Base-by-base conservation (phyloP, 2,113 vertebrate genomes). In the Agelaius tricolor region DNA sequence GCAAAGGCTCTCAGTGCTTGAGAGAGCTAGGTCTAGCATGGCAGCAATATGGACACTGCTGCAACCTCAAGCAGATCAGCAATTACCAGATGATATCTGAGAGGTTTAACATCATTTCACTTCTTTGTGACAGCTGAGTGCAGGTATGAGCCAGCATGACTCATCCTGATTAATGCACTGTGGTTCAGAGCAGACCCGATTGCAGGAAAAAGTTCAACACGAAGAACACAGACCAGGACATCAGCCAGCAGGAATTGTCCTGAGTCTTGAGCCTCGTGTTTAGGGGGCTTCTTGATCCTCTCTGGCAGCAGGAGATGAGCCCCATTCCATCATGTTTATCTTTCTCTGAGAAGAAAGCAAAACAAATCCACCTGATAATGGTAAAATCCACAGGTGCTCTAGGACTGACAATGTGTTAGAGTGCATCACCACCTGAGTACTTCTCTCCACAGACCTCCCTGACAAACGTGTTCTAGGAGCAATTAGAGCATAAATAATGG, bases 171-270 rank as follows among this genome's bases (percentile, higher is more conserved):
- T 52, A 44, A 44, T 27, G 27, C 35, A 9, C 19, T 18, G 15
- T n/a, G 61, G 10, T 13, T 67, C 14, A 6, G 33, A 71, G 46
- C 26, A 59, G 78, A 43, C 57, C 39, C 6, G 63, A 3, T 6
- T 71, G 31, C 0, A 0, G 35, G 43, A 26, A 46, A 6, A 74
- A 12, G 28, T 43, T 84, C 43, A 46, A 15, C 24, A 10, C 5
- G 62, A 77, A 44, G 31, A 57, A 12, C 18, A 16, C 26, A 74
- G 65, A 51, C 7, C 23, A 49, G 65, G 43, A 41, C n/a, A 67
- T 4, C 24, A 47, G 18, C 16, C 33, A 44, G 27, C 33, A 89
- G 81, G 16, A 87, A 57, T 15, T 47, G 22, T 66, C 24, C 27
- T 0, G 1, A 63, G 21, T 13, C 30, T 41, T 31, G 31, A 84